Base-by-base conservation (phyloP, 2,797 vertebrate species). In the Buphagus erythrorhynchus region DNA sequence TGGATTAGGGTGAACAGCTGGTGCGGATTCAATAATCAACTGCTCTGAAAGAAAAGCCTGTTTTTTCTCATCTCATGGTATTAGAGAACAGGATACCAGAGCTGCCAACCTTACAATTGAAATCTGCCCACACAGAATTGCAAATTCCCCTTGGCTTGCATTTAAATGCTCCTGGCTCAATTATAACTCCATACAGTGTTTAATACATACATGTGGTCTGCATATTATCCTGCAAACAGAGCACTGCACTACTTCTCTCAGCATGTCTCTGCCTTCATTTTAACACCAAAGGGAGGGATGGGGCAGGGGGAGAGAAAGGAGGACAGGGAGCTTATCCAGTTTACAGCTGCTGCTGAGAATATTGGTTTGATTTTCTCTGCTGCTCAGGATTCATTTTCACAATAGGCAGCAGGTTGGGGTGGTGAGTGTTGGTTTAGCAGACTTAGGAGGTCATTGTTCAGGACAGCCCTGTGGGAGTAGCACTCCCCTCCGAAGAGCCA, bases 71-170 rank as follows among this genome's bases (percentile, higher is more conserved):
- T 97, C 95, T 94, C 92, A 59, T 94, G 95, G 97, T 94, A 97
- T 97, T 94, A 96, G 94, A 96, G 97, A 97, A 96, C 96, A 98
- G 97, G 97, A 98, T 98, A 94, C 92, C 49, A 94, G 95, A 95
- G 96, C 97, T 98, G 97, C 97, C 96, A 97, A 96, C 95, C 89
- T 97, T 93, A 96, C 97, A 97, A 96, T 86, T 97, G 97, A 97
- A 97, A 96, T 94, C 97, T 97, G 97, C 97, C 97, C 97, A 98
- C 97, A 90, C 95, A 96, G 93, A 97, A 87, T 89, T 96, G 95
- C 96, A 97, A 91, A 96, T 96, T 97, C 95, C 96, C 90, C 95
- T 95, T 90, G 90, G 95, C 93, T 96, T 82, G 95, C 74, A 95
- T 96, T 96, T 93, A 94, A 97, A 95, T 86, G 84, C 92, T 97